Percentiles rank a stretch among this genome's conserved stretches.
phyloP scores from a whole-genome alignment of 1,140 invertebrate genomes.

The Macrostomum lignano region DNA sequence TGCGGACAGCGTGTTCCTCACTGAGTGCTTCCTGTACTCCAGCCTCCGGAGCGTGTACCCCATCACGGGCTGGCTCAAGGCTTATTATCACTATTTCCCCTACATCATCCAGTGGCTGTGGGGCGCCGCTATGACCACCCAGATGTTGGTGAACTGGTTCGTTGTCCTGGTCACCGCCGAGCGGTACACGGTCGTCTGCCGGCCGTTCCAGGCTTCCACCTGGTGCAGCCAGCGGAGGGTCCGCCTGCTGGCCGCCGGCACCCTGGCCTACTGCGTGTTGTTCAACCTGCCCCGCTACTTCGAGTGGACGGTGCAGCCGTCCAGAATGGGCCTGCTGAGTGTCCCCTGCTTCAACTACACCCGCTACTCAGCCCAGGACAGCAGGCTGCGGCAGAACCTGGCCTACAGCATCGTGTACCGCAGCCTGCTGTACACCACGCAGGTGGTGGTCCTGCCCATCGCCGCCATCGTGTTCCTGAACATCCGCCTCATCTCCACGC shows the following conservation, averaged over 20 bases:
- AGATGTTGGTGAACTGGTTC: slow-evolving; percentile 8
- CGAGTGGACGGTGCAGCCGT: slow-evolving; percentile 4
- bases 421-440: background rate
- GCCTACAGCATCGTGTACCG: slow-evolving; percentile 4
- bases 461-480: slow-evolving; percentile 2
- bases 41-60: slow-evolving; percentile 1
- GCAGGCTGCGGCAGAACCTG: background rate
- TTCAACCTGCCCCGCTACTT: slow-evolving; percentile 8
- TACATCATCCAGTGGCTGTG: slow-evolving; percentile 6
- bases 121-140: slow-evolving; percentile 4
- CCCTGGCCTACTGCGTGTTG: slow-evolving; percentile 1
- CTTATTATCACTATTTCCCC: slow-evolving; percentile 5
- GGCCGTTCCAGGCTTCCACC: slow-evolving; percentile 4
- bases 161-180: slow-evolving; percentile 6
- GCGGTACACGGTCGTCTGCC: slow-evolving; percentile 5
- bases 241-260: background rate
- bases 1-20: slow-evolving; percentile 3
- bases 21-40: slow-evolving; percentile 5
- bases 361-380: background rate
- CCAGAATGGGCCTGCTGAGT: background rate
- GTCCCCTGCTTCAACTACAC: slow-evolving; percentile 1
- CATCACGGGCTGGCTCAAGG: slow-evolving; percentile 2
- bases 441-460: slow-evolving; percentile 4
- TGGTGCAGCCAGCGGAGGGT: slow-evolving; percentile 5
- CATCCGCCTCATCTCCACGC: slow-evolving; percentile 2